Base-by-base conservation (phyloP, 2,797 vertebrate genomes). In the Oreonectes daqikongensis region DNA sequence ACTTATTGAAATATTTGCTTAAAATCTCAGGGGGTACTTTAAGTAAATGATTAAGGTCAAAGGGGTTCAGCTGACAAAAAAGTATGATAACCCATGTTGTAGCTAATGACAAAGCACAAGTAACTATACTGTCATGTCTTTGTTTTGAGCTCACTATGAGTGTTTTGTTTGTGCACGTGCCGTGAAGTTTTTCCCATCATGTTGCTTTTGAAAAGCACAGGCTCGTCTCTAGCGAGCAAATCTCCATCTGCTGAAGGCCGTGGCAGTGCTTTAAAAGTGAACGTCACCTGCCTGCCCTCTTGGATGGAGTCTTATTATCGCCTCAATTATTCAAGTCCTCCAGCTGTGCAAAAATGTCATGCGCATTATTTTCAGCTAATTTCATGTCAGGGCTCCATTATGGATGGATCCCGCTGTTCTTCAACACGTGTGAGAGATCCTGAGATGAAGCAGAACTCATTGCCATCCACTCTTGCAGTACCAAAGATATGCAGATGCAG, bases 321-420 rank as follows among this genome's bases (percentile, higher is more conserved):
- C 71, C 78, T 84, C 64, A 80, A 84, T 84, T 84, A 84, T 84
- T 84, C 78, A 84, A 82, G 80, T 80, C 64, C 75, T 82, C 83
- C 80, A 84, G 83, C 80, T 82, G 83, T 82, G 80, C 75, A 79
- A 80, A 82, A 84, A 84, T 84, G 83, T 84, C 80, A 80, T 77
- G 75, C 64, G 46, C 55, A 69, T 84, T 78, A 75, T 82, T 84
- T 84, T 80, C 80, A 80, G 70, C 72, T 82, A 81, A 82, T 84
- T 84, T 84, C 77, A 69, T 48, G 66, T 72, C 79, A 72, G 63
- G 81, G 52, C 64, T 82, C 42, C 70, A 67, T 76, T 75, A 75
- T 48, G 55, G 68, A 82, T 67, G 48, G 81, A 79, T 81, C 71
- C 75, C 11, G 55, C 61, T 81, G 79, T 61, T 81, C 35, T 70